Base-by-base conservation (phyloP, 2,888 invertebrate species). In the Anoncus sp. region DNA sequence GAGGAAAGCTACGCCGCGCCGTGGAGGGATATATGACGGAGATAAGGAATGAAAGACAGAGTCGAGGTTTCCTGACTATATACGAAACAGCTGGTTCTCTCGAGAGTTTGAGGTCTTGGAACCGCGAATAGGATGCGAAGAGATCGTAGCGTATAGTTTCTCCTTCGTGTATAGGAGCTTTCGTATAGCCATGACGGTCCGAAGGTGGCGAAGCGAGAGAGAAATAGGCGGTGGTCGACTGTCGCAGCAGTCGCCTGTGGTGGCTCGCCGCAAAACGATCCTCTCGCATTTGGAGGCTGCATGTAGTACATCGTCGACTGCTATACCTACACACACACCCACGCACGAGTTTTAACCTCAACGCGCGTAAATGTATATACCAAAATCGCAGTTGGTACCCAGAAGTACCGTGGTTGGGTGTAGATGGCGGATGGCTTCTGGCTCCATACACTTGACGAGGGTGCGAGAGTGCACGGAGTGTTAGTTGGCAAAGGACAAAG, bases 211-310 rank as follows among this genome's bases (percentile, higher is more conserved):
- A 84, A 82, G 78, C 80, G 79, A 81, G 70, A 69, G 83, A 70
- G 69, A 73, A 80, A 70, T 55, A 73, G 75, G 69, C 38, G 72
- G 71, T 67, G 80, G 80, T 74, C 85, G 83, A 85, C 84, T 87
- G 86, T 88, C 84, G 85, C 88, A 89, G 88, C 88, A 89, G 89
- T 88, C 86, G 89, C 88, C 87, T 87, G 89, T 85, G 84, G 89
- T 85, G 84, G 79, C 75, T 77, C 70, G 79, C 85, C 87, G 76
- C 86, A 84, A 82, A 86, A 85, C 85, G 83, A 79, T 85, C 82
- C 78, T 81, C 81, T 69, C 70, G 63, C 74, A 59, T 75, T 77
- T 75, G 53, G 74, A 71, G 77, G 66, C 77, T 63, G 45, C 49
- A 51, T 40, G 24, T 47, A 66, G 53, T 38, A 47, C 47, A 12